Percentiles rank a stretch among this genome's conserved stretches.
Conservation (phyloP, 2,113 vertebrate species). For the Passer montanus region DNA sequence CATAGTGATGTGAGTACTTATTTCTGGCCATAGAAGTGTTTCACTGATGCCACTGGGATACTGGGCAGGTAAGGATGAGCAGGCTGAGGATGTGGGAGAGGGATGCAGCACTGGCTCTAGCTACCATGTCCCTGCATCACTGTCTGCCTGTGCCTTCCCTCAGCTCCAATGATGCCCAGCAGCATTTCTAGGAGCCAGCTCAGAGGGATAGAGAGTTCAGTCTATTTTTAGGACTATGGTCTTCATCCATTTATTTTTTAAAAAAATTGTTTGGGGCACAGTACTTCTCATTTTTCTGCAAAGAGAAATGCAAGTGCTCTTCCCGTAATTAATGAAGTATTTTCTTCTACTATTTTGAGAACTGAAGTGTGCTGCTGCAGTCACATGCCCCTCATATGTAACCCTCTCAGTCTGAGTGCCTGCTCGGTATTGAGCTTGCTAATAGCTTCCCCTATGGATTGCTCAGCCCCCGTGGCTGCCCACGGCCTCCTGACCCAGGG, state of each 20-base stretch:
- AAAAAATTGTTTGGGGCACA: neutral
- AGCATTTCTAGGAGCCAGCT: neutral
- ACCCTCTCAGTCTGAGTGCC: neutral
- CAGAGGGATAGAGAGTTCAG: neutral
- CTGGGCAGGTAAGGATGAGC: neutral
- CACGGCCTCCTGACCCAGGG: fast-evolving
- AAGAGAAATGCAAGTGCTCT: neutral
- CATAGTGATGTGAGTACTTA: neutral
- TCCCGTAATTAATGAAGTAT: neutral
- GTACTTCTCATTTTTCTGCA: neutral
- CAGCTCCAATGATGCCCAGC: neutral
- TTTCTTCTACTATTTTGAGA: constrained; percentile 6
- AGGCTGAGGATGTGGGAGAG: neutral
- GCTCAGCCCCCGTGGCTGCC: neutral
- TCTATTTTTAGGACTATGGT: constrained; percentile 34
- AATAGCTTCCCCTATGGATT: neutral
- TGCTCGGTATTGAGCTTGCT: neutral
- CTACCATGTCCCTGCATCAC: fast-evolving
- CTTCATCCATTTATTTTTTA: neutral
- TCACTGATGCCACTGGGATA: neutral
- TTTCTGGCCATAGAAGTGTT: neutral
- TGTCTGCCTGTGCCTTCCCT: neutral
- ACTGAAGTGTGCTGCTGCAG: neutral
- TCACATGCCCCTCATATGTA: neutral
- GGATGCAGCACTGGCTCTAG: neutral